Evolutionary conservation across 2,113 vertebrate species (phyloP).

Genomic region (Microtus richardsoni): DNA sequence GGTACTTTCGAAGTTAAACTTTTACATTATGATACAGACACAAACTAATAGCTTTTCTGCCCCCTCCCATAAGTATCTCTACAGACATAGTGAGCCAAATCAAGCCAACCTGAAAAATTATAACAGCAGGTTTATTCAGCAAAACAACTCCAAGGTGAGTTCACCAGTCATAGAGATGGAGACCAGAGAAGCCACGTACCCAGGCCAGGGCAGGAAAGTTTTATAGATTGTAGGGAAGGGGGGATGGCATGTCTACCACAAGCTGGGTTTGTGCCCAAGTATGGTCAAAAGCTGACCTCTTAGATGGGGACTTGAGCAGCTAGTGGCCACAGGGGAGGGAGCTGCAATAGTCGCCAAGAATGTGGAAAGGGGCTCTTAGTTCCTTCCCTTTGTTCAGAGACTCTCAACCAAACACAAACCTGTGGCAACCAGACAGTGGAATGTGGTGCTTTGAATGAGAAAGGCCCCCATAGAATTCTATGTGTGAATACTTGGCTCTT

Average conservation of each 20-base stretch:
- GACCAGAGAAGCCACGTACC: neutral
- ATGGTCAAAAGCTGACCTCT: neutral
- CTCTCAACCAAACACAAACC: neutral
- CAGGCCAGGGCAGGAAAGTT: neutral
- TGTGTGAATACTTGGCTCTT: neutral
- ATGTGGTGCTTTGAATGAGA: neutral
- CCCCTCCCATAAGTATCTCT: neutral
- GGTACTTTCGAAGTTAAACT: neutral
- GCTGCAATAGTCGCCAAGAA: neutral
- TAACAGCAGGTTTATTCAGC: neutral
- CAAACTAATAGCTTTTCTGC: neutral
- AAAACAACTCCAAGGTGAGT: neutral
- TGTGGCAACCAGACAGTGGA: neutral
- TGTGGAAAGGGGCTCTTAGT: neutral
- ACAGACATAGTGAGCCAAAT: neutral
- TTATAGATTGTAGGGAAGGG: neutral
- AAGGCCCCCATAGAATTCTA: neutral
- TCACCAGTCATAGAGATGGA: neutral
- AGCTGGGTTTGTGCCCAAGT: neutral
- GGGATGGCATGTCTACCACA: neutral
- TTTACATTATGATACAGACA: neutral
- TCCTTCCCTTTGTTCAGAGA: neutral
- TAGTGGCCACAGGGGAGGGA: neutral
- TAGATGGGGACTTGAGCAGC: neutral
- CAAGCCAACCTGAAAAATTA: neutral